Conservation (phyloP, 2,113 vertebrate genomes). For the Toxotes jaculatrix region DNA sequence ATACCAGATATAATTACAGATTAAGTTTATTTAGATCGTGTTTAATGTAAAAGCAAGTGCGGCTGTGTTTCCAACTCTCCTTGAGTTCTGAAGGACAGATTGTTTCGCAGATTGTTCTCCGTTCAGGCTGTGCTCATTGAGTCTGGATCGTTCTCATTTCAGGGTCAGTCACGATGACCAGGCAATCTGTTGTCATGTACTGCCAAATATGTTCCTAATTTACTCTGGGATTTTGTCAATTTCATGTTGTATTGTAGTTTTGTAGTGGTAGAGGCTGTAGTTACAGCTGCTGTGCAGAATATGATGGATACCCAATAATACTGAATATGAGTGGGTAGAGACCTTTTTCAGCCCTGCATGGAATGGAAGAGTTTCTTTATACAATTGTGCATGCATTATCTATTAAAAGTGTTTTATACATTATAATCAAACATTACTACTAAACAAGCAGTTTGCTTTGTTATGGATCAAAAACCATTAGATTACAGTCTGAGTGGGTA, state of each 20-base stretch:
- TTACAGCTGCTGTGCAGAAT: not conserved
- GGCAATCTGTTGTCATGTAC: not conserved
- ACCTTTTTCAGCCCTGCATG: not conserved
- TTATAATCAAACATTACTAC: too few relatives aligned
- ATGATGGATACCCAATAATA: not conserved
- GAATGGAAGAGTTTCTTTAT: not conserved
- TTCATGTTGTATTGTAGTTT: not conserved
- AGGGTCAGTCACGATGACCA: slow-evolving; percentile 16
- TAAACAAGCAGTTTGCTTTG: too few relatives aligned
- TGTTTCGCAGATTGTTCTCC: not conserved
- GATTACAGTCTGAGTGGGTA: not conserved
- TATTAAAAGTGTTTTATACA: slow-evolving; percentile 1
- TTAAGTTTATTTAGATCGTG: slow-evolving; percentile 2
- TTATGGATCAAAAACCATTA: not conserved
- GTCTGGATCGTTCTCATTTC: not conserved
- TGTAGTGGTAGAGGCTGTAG: not conserved
- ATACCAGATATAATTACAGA: not conserved
- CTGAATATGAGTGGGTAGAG: not conserved
- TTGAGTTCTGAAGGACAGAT: not conserved
- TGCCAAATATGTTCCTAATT: not conserved
- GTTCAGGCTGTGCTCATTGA: not conserved
- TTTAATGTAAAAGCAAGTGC: not conserved
- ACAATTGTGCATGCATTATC: not conserved
- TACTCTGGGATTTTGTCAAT: not conserved
- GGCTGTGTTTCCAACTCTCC: slow-evolving; percentile 8